Percentiles rank a stretch among this genome's conserved stretches.
phyloP scores from a whole-genome alignment of 2,113 vertebrate genomes.

The Daphoenositta chrysoptera region DNA sequence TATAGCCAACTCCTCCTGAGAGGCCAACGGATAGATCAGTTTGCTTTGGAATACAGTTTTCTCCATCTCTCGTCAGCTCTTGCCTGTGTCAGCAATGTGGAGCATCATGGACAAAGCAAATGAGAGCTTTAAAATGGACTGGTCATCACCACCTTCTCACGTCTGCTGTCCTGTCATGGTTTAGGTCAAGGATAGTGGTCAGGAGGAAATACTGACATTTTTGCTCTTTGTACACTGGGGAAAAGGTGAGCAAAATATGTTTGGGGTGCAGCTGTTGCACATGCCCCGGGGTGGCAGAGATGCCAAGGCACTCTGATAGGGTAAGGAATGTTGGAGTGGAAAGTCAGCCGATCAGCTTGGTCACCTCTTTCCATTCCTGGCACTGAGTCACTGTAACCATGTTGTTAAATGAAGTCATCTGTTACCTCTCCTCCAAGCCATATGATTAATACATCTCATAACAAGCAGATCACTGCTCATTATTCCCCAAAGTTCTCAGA shows the following conservation, averaged over 20 bases:
- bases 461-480: neutral
- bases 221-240: neutral
- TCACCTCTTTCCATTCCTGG: neutral
- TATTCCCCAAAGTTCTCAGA: neutral
- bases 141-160: neutral
- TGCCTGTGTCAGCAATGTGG: neutral
- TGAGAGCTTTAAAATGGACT: neutral
- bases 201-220: neutral
- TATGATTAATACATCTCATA: constrained; percentile 9
- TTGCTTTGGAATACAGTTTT: constrained; percentile 38
- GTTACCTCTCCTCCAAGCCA: neutral
- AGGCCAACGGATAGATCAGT: constrained; percentile 11
- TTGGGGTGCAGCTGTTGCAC: neutral
- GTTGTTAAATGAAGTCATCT: constrained; percentile 40
- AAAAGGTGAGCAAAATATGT: neutral
- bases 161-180: neutral
- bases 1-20: constrained; percentile 39
- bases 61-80: neutral
- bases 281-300: neutral
- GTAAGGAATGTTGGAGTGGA: neutral
- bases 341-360: neutral
- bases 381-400: neutral
- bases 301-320: neutral
- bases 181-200: neutral
- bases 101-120: neutral